Conservation (phyloP, 2,113 vertebrate species). For the Prionailurus viverrinus region DNA sequence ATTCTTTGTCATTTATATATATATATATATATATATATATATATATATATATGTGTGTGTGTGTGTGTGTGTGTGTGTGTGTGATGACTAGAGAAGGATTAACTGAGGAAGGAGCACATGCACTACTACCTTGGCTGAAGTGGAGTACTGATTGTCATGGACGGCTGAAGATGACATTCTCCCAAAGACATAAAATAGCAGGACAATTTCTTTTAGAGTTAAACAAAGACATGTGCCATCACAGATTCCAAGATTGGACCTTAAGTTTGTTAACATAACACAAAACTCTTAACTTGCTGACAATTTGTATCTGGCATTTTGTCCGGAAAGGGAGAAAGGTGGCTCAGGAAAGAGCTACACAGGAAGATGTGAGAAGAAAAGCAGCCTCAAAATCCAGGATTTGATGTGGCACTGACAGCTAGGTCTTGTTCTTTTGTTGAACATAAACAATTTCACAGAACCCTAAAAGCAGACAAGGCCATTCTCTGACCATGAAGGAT, state of each 20-base stretch:
- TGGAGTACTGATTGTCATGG: not conserved
- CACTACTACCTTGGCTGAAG: constrained; percentile 19
- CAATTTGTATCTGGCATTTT: not conserved
- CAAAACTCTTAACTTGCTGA: not conserved
- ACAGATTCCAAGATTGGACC: not conserved
- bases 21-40: not conserved
- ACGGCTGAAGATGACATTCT: not conserved
- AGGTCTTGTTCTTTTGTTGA: not conserved
- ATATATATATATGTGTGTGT: not conserved
- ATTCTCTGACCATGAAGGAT: not conserved
- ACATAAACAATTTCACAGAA: not conserved
- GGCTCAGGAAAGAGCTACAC: not conserved
- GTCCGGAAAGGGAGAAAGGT: not conserved
- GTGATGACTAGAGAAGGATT: not conserved
- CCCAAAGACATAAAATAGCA: constrained; percentile 22
- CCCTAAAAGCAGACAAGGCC: not conserved
- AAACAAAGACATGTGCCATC: constrained; percentile 37
- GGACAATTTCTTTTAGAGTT: constrained; percentile 21
- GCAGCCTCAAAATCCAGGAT: not conserved
- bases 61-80: not conserved
- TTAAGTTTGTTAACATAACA: constrained; percentile 19
- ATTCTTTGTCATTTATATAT: not conserved
- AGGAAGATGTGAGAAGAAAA: not conserved
- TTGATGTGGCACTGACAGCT: not conserved
- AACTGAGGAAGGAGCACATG: not conserved